phyloP scores from a whole-genome alignment of 2,113 vertebrate species.

The Malurus elegans region DNA sequence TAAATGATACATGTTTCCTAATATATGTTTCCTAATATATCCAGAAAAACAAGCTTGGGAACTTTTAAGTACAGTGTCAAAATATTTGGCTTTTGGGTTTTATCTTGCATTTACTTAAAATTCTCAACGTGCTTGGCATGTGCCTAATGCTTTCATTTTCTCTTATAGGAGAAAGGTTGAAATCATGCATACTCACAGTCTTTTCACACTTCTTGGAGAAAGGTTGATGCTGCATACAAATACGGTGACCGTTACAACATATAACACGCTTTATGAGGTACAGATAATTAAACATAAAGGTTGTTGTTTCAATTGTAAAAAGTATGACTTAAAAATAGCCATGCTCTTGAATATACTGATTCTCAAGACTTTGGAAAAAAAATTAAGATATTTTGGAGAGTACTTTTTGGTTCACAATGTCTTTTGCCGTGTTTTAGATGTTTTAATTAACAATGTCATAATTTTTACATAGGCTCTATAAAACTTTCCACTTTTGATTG shows the following conservation, averaged over 20 bases:
- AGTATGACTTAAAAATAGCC: background rate
- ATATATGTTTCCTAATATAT: background rate
- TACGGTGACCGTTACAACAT: constrained; percentile 90
- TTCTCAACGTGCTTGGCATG: background rate
- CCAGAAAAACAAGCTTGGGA: background rate
- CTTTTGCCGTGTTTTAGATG: background rate
- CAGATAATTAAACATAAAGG: background rate
- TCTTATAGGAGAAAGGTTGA: constrained; percentile 90
- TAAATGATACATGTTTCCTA: background rate
- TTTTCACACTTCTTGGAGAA: constrained; percentile 94
- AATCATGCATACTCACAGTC: constrained; percentile 98
- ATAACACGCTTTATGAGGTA: constrained; percentile 98
- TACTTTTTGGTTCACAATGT: background rate
- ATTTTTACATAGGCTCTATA: background rate
- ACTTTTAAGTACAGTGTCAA: background rate
- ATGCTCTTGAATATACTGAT: background rate
- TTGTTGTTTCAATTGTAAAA: background rate
- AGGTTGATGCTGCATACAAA: constrained; percentile 91
- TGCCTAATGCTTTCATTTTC: constrained; percentile 1
- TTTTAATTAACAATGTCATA: background rate
- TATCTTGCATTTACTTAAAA: background rate
- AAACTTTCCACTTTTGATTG: background rate
- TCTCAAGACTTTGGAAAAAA: background rate
- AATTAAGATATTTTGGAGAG: background rate
- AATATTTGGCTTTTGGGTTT: background rate